Base-by-base conservation (phyloP, 2,888 invertebrate genomes). In the Athripsodes cinereus region DNA sequence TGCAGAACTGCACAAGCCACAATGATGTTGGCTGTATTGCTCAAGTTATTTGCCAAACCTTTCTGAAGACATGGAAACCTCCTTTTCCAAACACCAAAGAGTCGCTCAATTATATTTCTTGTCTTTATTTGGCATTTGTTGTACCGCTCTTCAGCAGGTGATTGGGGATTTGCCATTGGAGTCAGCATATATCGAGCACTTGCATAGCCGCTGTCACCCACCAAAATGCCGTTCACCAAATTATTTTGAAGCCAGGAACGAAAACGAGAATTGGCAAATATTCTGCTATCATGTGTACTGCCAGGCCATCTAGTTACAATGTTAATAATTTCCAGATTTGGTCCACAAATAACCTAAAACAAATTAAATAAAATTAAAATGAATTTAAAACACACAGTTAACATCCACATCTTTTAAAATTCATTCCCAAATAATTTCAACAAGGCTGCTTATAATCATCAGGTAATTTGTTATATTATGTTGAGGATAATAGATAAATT, bases 1-100 rank as follows among this genome's bases (percentile, higher is more conserved):
- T 63, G 57, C n/a, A 63, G n/a, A 22, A 61, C 57, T 21, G 60
- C 60, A 19, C 48, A 52, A 18, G 62, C 64, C 49, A 55, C 56
- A 31, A 64, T 64, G 16, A 64, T 54, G 49, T 60, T 59, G 22
- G 52, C 31, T 11, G 52, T 21, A 50, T 26, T 60, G 1, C 40
- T 46, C 22, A 59, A 6, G 31, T 62, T 62, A 13, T 48, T 22
- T n/a, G 55, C 44, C 26, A 53, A 22, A n/a, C 21, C 46, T 1
- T 22, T 44, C 13, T 10, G 47, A 21, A 64, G 52, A 46, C 58
- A 59, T 18, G 59, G 62, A 49, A 63, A 62, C n/a, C 61, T 22
- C 6, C 55, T 34, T 55, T 64, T 64, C 63, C 63, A 62, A 13
- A 62, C 48, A 2, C 62, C 62, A 60, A 64, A 64, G 13, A 62